Percentiles rank a stretch among this genome's conserved stretches.
These are phyloP conservation scores for Lutjanus erythropterus DNA, from an alignment of 2,113 vertebrate genomes.

Conservation along the genomic window DNA sequence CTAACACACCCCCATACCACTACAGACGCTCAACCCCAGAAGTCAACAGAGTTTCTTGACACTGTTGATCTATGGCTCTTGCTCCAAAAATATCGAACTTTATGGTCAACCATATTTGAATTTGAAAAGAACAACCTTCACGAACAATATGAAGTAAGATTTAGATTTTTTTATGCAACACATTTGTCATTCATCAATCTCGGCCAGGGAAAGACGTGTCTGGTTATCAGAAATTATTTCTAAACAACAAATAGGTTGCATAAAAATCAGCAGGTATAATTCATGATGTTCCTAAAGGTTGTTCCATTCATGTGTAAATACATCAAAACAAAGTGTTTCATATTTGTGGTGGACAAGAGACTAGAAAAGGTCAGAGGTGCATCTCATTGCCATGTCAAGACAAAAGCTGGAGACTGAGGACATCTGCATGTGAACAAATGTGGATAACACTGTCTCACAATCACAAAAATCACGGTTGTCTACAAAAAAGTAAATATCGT, in stretches of 20 bases:
- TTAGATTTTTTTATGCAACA: conserved; percentile 43
- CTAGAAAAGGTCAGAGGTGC: conserved; percentile 51
- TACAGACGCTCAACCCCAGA: too few relatives aligned
- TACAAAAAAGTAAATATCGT: background rate
- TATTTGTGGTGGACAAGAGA: conserved; percentile 35
- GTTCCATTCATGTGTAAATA: conserved; percentile 77
- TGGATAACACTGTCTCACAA: background rate
- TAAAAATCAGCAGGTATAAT: conserved; percentile 26
- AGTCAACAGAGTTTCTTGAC: too few relatives aligned
- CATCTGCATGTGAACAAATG: background rate
- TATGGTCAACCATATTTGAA: conserved; percentile 39
- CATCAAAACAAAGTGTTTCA: conserved; percentile 38
- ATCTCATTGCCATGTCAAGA: conserved; percentile 40
- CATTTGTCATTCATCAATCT: conserved; percentile 43
- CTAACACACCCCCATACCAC: too few relatives aligned
- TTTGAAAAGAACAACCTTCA: conserved; percentile 60
- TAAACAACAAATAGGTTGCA: conserved; percentile 31
- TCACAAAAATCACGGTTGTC: background rate
- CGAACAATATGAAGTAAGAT: conserved; percentile 41
- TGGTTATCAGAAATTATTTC: conserved; percentile 26
- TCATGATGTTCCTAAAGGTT: conserved; percentile 49
- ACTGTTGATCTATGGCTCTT: too few relatives aligned
- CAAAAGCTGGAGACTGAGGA: conserved; percentile 1
- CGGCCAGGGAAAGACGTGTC: background rate
- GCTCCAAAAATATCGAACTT: conserved; percentile 37